These are phyloP conservation scores for Philopedon plagiatum DNA, from an alignment of 2,888 invertebrate species.

Conservation along the genomic window DNA sequence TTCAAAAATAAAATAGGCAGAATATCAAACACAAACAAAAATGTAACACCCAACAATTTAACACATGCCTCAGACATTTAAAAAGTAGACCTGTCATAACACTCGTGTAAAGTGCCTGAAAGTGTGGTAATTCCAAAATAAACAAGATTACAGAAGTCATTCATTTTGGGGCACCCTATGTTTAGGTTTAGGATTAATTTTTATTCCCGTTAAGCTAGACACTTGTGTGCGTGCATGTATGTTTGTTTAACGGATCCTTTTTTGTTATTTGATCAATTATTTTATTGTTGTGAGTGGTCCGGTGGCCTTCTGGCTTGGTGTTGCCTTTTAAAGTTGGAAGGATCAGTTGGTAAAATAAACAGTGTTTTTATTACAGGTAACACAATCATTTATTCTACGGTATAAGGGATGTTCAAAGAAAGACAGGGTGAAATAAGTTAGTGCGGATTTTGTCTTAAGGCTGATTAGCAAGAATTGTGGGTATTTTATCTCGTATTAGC, in stretches of 20 bases:
- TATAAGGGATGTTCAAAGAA: too few relatives aligned
- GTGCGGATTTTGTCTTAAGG: too few relatives aligned
- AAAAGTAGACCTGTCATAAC: constrained; percentile 51
- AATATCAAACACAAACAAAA: neutral
- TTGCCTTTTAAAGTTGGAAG: neutral
- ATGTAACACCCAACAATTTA: constrained; percentile 48
- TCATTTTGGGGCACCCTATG: constrained; percentile 52
- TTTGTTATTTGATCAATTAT: constrained; percentile 29
- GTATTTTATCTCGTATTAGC: too few relatives aligned
- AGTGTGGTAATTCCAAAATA: constrained; percentile 56
- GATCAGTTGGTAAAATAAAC: constrained; percentile 3
- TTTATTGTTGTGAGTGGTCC: neutral
- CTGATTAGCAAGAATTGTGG: too few relatives aligned
- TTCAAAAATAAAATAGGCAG: neutral
- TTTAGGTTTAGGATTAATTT: constrained; percentile 57
- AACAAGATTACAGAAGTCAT: constrained; percentile 56
- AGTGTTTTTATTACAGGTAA: too few relatives aligned
- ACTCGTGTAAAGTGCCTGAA: constrained; percentile 47
- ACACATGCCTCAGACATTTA: constrained; percentile 44
- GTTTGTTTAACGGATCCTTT: constrained; percentile 43
- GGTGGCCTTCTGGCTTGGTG: neutral
- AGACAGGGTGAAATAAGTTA: too few relatives aligned
- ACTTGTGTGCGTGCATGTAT: constrained; percentile 35
- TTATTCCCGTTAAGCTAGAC: constrained; percentile 44
- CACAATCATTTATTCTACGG: too few relatives aligned